Conservation (phyloP, 2,888 invertebrate genomes). For the Glyphotaelius pellucidus region DNA sequence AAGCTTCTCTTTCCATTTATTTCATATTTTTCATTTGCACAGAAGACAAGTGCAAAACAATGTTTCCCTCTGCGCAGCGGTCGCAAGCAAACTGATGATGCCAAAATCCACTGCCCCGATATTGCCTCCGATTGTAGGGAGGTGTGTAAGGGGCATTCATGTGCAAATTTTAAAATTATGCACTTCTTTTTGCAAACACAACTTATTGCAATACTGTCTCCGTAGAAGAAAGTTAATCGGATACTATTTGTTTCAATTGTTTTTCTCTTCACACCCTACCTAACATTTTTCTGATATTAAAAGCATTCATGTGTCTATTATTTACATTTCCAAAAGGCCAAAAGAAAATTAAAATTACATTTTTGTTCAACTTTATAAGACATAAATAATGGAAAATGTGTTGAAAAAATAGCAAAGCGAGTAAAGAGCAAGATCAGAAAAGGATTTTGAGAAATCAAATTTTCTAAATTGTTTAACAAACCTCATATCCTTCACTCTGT, state of each 20-base stretch:
- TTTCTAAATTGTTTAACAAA: constrained; percentile 71
- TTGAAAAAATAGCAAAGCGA: not conserved
- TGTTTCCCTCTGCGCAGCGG: too few relatives aligned
- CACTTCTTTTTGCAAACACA: too few relatives aligned
- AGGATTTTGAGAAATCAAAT: constrained; percentile 10
- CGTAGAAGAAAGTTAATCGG: not conserved
- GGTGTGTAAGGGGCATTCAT: not conserved
- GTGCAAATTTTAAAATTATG: too few relatives aligned
- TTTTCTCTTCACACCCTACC: not conserved
- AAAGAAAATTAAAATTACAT: not conserved
- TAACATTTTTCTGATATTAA: not conserved
- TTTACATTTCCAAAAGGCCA: not conserved
- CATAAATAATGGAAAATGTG: not conserved
- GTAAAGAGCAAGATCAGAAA: constrained; percentile 11
- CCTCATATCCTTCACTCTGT: constrained; percentile 80
- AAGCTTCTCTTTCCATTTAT: too few relatives aligned
- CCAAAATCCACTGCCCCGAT: too few relatives aligned
- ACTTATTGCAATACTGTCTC: too few relatives aligned
- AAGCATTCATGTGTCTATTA: not conserved
- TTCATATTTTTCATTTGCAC: too few relatives aligned
- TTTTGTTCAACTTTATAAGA: not conserved
- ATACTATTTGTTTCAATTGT: not conserved
- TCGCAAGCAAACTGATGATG: too few relatives aligned
- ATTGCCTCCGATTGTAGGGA: too few relatives aligned
- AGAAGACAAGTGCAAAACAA: too few relatives aligned